Evolutionary conservation across 2,888 invertebrate species (phyloP).

Genomic region (Microctonus aethiopoides): DNA sequence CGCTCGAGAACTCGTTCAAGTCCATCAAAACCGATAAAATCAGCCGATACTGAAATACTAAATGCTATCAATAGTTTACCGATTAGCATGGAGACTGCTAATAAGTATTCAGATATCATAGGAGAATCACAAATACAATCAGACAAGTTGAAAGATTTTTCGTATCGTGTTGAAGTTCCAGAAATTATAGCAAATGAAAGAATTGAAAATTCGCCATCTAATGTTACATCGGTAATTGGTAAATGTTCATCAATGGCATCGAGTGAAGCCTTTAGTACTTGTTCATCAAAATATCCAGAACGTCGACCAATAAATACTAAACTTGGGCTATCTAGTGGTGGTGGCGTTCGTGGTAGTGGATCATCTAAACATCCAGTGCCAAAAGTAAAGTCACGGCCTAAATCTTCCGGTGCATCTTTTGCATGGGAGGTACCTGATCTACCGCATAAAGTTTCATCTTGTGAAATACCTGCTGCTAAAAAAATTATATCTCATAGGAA

Average conservation of each 20-base stretch:
- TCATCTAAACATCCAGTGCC: slow-evolving; percentile 22
- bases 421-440: slow-evolving; percentile 42
- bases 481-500: background rate
- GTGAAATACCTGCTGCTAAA: background rate
- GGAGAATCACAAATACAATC: background rate
- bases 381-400: slow-evolving; percentile 34
- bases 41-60: background rate
- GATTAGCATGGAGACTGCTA: too few relatives aligned
- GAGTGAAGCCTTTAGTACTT: slow-evolving; percentile 13
- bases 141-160: background rate
- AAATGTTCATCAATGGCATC: slow-evolving; percentile 17
- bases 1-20: background rate
- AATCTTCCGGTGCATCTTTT: slow-evolving; percentile 37
- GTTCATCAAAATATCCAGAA: background rate
- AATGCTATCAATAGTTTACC: background rate
- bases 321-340: slow-evolving; percentile 18
- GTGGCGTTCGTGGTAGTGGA: background rate
- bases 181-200: background rate
- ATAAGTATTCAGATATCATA: background rate
- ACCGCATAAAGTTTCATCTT: slow-evolving; percentile 23
- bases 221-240: background rate
- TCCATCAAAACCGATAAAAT: background rate
- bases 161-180: background rate
- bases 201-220: background rate
- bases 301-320: background rate